phyloP scores from a whole-genome alignment of 1,140 invertebrate genomes.

The Chionoecetes opilio region DNA sequence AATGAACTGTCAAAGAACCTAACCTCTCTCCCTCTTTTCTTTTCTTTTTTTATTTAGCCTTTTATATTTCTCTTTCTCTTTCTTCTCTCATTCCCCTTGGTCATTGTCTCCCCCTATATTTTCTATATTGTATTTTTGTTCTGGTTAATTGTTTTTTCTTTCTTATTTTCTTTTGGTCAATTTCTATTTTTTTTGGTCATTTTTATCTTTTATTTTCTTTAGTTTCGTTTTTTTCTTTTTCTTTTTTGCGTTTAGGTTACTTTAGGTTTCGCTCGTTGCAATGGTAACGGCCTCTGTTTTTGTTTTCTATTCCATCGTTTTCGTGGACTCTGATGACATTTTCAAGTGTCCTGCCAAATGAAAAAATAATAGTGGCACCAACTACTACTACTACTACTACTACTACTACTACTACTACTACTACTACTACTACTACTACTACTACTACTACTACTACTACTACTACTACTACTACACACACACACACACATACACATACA shows the following conservation, averaged over 20 bases:
- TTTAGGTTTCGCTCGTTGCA: not conserved
- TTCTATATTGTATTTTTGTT: not conserved
- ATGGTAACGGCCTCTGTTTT: too few species aligned
- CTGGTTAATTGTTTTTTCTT: not conserved
- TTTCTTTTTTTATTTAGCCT: not conserved
- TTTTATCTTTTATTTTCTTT: not conserved
- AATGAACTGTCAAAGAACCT: too few species aligned
- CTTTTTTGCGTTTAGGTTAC: not conserved
- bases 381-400: too few species aligned
- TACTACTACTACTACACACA: too few species aligned
- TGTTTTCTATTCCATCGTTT: not conserved
- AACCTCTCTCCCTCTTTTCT: not conserved
- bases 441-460: too few species aligned
- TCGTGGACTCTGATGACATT: too few species aligned
- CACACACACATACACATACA: too few species aligned
- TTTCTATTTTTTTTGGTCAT: not conserved
- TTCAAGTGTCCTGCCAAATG: too few species aligned
- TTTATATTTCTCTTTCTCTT: not conserved
- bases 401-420: too few species aligned
- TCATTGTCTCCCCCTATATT: not conserved
- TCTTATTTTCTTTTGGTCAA: not conserved
- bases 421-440: too few species aligned
- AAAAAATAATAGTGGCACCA: too few species aligned
- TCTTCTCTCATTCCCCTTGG: not conserved
- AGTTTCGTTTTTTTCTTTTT: not conserved